A percentile compares a stretch with the other conserved stretches of the same genome.
Evolutionary conservation across 2,797 vertebrate genomes (phyloP).

Genomic region (Enteromius trimaculatus): DNA sequence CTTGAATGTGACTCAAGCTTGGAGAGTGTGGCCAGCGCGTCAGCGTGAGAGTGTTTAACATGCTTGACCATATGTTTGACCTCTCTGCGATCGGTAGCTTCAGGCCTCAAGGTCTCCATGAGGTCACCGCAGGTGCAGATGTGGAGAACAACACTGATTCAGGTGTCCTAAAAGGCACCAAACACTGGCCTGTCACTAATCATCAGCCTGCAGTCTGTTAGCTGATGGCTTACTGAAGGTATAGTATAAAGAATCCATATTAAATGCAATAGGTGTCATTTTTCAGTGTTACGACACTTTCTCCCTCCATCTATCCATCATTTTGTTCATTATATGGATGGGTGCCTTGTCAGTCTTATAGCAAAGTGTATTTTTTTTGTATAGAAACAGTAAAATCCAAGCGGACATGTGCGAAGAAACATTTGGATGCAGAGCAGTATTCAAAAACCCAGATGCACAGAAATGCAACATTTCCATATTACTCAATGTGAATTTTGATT

Average conservation of each 20-base stretch:
- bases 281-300: neutral
- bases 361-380: neutral
- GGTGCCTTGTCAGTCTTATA: neutral
- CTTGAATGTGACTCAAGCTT: conserved; percentile 62
- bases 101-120: conserved; percentile 5
- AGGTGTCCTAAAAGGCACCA: conserved; percentile 48
- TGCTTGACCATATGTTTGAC: conserved; percentile 54
- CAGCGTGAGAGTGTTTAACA: conserved; percentile 48
- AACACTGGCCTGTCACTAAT: conserved; percentile 14
- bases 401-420: neutral
- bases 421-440: conserved; percentile 10
- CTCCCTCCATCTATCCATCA: neutral
- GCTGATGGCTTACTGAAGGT: conserved; percentile 37
- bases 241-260: neutral
- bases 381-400: neutral
- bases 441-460: neutral
- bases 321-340: neutral
- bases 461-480: neutral
- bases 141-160: conserved; percentile 42
- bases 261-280: neutral
- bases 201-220: conserved; percentile 23
- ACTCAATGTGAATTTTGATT: conserved; percentile 29
- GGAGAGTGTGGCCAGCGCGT: conserved; percentile 69
- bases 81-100: conserved; percentile 23
- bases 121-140: conserved; percentile 30